phyloP scores from a whole-genome alignment of 2,888 invertebrate genomes.

The Incurvaria masculella region DNA sequence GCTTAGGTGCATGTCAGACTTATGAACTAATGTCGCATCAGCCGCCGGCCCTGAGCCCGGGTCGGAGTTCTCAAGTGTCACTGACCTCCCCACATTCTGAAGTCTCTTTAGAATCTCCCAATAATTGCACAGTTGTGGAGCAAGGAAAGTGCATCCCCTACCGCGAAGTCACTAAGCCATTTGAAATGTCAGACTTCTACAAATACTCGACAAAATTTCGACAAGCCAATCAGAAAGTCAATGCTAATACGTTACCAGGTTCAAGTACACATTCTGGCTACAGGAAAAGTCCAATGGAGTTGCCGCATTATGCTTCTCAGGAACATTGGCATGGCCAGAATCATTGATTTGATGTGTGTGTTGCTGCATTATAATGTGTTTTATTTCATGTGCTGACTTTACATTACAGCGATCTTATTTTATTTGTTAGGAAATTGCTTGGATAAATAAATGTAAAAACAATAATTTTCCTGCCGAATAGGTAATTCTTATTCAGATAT shows the following conservation, averaged over 20 bases:
- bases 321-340: constrained; percentile 43
- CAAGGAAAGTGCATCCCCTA: constrained; percentile 89
- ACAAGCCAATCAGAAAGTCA: constrained; percentile 46
- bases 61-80: constrained; percentile 4
- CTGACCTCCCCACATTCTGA: constrained; percentile 22
- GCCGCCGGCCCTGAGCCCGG: constrained; percentile 13
- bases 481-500: no score
- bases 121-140: constrained; percentile 81
- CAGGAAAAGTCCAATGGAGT: constrained; percentile 43
- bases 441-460: no score
- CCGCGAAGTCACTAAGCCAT: constrained; percentile 92
- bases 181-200: constrained; percentile 97
- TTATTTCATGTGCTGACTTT: constrained; percentile 4
- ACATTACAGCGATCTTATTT: no score
- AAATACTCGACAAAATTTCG: constrained; percentile 95
- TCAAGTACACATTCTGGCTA: constrained; percentile 28
- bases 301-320: constrained; percentile 37
- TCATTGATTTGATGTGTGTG: constrained; percentile 20
- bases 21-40: constrained; percentile 44
- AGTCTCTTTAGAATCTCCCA: constrained; percentile 71
- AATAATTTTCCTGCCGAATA: no score
- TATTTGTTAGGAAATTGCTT: no score
- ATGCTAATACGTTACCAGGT: constrained; percentile 20
- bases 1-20: constrained; percentile 52
- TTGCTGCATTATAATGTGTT: constrained; percentile 4